These are phyloP conservation scores for Drosophila helvetica DNA, from an alignment of 2,888 invertebrate genomes.

Conservation along the genomic window DNA sequence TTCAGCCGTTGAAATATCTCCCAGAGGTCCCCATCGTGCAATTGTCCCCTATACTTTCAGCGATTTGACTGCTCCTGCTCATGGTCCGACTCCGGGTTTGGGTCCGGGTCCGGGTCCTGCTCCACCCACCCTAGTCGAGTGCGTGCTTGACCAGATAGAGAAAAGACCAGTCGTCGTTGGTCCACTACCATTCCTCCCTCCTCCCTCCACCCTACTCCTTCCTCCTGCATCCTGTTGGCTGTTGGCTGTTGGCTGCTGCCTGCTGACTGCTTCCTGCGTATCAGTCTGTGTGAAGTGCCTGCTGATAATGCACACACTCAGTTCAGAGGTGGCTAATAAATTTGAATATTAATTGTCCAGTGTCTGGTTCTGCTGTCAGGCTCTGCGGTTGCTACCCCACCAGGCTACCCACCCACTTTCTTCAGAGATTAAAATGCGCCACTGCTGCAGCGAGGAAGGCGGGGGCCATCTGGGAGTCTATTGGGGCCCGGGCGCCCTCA, in stretches of 20 bases:
- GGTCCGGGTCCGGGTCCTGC: not conserved
- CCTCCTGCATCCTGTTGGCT: no score
- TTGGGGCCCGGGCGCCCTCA: not conserved
- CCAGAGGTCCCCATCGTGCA: slow-evolving; percentile 79
- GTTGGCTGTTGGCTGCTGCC: no score
- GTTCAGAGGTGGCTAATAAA: slow-evolving; percentile 83
- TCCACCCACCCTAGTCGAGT: slow-evolving; percentile 21
- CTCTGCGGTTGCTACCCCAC: slow-evolving; percentile 43
- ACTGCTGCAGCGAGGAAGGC: slow-evolving; percentile 43
- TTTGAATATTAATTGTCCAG: slow-evolving; percentile 82
- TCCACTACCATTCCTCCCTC: slow-evolving; percentile 4
- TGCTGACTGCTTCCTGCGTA: not conserved
- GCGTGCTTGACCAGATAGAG: slow-evolving; percentile 57
- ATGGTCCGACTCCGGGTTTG: not conserved
- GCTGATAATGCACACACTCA: slow-evolving; percentile 82
- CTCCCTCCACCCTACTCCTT: not conserved
- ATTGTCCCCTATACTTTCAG: slow-evolving; percentile 73
- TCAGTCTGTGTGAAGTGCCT: slow-evolving; percentile 55
- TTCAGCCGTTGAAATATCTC: slow-evolving; percentile 79
- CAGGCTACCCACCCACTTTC: not conserved
- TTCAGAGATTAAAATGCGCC: slow-evolving; percentile 68
- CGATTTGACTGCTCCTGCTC: slow-evolving; percentile 28
- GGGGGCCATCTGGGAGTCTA: not conserved
- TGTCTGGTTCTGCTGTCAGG: slow-evolving; percentile 43
- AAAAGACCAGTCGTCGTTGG: slow-evolving; percentile 26